Evolutionary conservation across 2,888 invertebrate genomes (phyloP).

Genomic region (Folsomia candida): DNA sequence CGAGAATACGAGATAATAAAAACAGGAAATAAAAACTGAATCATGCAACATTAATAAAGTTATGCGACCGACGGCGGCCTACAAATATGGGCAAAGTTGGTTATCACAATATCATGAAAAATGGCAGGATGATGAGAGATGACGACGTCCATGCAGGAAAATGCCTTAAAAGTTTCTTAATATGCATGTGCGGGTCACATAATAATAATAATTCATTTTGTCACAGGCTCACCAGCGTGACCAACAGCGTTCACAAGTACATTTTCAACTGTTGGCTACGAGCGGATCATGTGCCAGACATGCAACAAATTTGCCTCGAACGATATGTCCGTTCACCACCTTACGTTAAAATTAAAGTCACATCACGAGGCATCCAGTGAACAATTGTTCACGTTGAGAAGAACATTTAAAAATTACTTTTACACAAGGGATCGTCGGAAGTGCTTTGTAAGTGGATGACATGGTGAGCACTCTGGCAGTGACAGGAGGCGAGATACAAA

Average conservation of each 20-base stretch:
- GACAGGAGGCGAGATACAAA: not conserved
- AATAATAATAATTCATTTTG: conserved; percentile 38
- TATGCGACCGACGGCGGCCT: too few species aligned
- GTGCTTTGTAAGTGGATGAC: not conserved
- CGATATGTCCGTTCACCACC: not conserved
- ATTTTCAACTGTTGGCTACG: too few species aligned
- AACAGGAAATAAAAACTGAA: not conserved
- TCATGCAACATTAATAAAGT: not conserved
- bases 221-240: conserved; percentile 21
- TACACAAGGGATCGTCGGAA: not conserved
- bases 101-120: conserved; percentile 19
- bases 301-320: too few species aligned
- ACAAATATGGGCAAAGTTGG: too few species aligned
- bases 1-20: not conserved
- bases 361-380: not conserved
- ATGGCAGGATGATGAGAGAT: conserved; percentile 44
- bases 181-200: conserved; percentile 8
- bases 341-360: not conserved
- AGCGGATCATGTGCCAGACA: too few species aligned
- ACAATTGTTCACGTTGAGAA: not conserved
- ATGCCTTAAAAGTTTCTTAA: conserved; percentile 8
- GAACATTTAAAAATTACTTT: too few species aligned
- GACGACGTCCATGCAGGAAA: not conserved
- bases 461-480: not conserved
- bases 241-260: too few species aligned